phyloP scores from a whole-genome alignment of 2,113 vertebrate genomes.

The Mandrillus leucophaeus region DNA sequence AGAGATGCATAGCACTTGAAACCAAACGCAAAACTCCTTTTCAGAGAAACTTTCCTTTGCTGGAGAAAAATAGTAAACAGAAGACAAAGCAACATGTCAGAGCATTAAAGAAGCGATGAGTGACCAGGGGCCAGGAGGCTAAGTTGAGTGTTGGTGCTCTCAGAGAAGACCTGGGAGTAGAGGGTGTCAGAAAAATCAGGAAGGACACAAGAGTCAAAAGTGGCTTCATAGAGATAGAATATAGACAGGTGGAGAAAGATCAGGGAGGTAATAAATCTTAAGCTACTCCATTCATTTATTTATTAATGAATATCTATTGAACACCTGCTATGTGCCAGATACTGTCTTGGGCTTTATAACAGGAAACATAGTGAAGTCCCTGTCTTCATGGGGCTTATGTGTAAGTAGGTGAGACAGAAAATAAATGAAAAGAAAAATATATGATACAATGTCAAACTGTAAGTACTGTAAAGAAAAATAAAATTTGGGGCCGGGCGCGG shows the following conservation, averaged over 20 bases:
- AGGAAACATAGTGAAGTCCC: background rate
- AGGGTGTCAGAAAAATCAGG: background rate
- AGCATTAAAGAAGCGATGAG: background rate
- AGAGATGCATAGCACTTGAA: background rate
- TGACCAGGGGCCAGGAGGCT: fast-evolving
- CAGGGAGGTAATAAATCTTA: background rate
- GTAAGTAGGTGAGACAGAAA: background rate
- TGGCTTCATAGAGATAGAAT: background rate
- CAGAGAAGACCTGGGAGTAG: background rate
- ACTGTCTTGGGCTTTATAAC: background rate
- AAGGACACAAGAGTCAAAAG: background rate
- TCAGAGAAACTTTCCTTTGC: background rate
- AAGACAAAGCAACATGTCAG: background rate
- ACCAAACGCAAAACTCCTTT: background rate
- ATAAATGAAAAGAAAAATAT: background rate
- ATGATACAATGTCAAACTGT: background rate
- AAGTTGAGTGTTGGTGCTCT: background rate
- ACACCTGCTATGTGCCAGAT: background rate
- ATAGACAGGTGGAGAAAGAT: background rate
- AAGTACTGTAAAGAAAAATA: background rate
- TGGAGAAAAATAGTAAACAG: background rate
- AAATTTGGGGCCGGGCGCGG: background rate
- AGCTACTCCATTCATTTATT: background rate
- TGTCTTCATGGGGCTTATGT: background rate
- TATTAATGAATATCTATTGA: background rate